A percentile compares a stretch with the other conserved stretches of the same genome.
phyloP scores from a whole-genome alignment of 2,113 vertebrate species.

The Steatornis caripensis region DNA sequence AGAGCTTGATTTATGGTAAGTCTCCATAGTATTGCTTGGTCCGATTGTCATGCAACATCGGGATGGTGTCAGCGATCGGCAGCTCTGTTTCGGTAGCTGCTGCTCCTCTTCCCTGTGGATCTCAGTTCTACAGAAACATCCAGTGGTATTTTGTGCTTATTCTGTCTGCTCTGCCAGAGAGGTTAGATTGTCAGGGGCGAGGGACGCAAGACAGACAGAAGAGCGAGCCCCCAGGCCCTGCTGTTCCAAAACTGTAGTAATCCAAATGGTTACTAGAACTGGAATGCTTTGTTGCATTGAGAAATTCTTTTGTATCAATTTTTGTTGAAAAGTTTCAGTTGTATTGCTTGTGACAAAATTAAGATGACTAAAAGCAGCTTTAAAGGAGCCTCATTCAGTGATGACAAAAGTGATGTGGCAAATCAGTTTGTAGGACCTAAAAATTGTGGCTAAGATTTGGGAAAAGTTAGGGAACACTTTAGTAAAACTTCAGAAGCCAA shows the following conservation, averaged over 20 bases:
- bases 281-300: not conserved
- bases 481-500: not conserved
- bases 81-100: not conserved
- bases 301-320: not conserved
- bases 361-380: not conserved
- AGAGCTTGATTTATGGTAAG: not conserved
- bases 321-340: not conserved
- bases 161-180: not conserved
- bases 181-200: not conserved
- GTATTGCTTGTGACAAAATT: not conserved
- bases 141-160: not conserved
- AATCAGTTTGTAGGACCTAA: not conserved
- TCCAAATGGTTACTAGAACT: not conserved
- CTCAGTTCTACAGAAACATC: not conserved
- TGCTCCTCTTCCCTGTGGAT: not conserved
- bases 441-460: not conserved
- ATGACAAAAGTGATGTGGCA: not conserved
- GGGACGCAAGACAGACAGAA: not conserved
- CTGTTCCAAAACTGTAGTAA: not conserved
- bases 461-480: not conserved
- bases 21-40: not conserved
- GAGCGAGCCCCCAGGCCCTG: not conserved
- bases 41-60: not conserved
- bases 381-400: not conserved
- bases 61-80: not conserved